These are phyloP conservation scores for Cantharis nigra DNA, from an alignment of 2,888 invertebrate genomes.

Conservation along the genomic window DNA sequence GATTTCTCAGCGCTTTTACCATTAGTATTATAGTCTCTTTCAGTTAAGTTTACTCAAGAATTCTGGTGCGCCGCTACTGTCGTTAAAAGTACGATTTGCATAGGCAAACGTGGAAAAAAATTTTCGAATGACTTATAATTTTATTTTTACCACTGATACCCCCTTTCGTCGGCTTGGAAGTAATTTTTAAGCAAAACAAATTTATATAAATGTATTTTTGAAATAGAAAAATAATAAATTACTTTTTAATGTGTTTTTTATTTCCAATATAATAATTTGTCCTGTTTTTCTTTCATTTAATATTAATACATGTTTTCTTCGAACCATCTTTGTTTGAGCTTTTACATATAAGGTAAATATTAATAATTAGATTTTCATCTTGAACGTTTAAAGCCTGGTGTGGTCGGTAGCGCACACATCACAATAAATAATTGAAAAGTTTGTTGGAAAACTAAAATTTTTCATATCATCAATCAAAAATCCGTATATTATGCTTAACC, in stretches of 20 bases:
- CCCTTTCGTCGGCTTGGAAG: neutral
- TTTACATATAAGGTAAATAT: neutral
- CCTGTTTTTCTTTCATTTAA: neutral
- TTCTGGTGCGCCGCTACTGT: too few relatives aligned
- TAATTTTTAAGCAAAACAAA: neutral
- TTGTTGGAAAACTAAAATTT: slow-evolving; percentile 4
- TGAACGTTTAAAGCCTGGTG: neutral
- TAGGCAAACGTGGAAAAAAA: too few relatives aligned
- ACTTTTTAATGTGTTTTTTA: neutral
- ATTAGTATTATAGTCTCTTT: slow-evolving; percentile 10
- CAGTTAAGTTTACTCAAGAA: too few relatives aligned
- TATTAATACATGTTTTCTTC: neutral
- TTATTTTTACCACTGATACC: neutral
- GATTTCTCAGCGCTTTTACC: slow-evolving; percentile 12
- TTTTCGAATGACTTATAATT: too few relatives aligned
- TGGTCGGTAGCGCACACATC: neutral
- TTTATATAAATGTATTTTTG: neutral
- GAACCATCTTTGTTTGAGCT: neutral
- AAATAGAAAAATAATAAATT: neutral
- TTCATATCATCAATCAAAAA: slow-evolving; percentile 24
- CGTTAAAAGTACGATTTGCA: too few relatives aligned
- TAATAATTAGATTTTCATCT: neutral
- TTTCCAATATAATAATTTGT: neutral
- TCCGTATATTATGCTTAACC: slow-evolving; percentile 23
- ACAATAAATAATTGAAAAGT: neutral